A percentile compares a stretch with the other conserved stretches of the same genome.
Evolutionary conservation across 2,113 vertebrate species (phyloP).

Genomic region (Melanocharis versteri): DNA sequence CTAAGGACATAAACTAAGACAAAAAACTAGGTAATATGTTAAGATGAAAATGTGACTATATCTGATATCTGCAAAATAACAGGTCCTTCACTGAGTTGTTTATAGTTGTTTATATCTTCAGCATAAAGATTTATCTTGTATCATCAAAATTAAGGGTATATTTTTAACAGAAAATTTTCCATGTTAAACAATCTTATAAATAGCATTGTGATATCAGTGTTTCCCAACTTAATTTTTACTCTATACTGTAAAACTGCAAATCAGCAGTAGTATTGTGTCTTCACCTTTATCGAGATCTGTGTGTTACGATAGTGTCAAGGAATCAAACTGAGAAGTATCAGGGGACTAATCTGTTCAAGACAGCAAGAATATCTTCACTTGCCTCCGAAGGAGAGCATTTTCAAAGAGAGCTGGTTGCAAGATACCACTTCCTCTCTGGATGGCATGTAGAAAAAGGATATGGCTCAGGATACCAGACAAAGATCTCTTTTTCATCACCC

Average conservation of each 20-base stretch:
- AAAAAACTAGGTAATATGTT: not conserved
- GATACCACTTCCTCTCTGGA: not conserved
- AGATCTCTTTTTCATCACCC: not conserved
- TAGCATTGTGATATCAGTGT: not conserved
- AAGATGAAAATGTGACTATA: not conserved
- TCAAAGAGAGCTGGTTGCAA: not conserved
- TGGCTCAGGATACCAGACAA: not conserved
- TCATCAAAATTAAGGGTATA: not conserved
- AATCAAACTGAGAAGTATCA: not conserved
- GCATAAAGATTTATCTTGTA: not conserved
- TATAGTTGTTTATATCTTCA: not conserved
- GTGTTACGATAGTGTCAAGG: accelerated
- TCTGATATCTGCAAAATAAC: not conserved
- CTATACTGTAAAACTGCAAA: not conserved
- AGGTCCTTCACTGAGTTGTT: not conserved
- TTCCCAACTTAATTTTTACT: not conserved
- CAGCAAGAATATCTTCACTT: not conserved
- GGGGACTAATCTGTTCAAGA: not conserved
- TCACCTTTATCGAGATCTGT: not conserved
- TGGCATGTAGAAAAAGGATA: accelerated
- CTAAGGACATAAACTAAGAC: not conserved
- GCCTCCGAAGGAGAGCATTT: not conserved
- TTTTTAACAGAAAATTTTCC: not conserved
- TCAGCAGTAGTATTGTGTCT: not conserved
- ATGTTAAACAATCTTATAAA: not conserved